Percentiles rank a stretch among this genome's conserved stretches.
Evolutionary conservation across 2,113 vertebrate genomes (phyloP).

Genomic region (Thunnus maccoyii): DNA sequence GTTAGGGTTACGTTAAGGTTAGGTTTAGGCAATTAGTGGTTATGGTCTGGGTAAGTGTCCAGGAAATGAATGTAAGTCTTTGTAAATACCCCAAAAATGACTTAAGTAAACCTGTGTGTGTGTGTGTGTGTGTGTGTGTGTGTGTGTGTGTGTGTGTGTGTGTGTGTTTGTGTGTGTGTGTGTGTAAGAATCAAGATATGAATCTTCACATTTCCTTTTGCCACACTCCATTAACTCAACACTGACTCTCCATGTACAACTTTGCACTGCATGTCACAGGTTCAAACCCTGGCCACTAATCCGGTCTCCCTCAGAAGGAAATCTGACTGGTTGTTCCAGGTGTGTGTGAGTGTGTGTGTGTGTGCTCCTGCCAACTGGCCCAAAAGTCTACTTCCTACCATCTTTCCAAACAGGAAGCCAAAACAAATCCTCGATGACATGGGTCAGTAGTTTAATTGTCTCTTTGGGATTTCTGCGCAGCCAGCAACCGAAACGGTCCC

Average conservation of each 20-base stretch:
- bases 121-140: no score
- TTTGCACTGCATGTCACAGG: neutral
- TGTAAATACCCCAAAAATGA: no score
- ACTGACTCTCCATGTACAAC: neutral
- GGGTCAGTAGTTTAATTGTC: constrained; percentile 65
- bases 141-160: neutral
- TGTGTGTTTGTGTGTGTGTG: neutral
- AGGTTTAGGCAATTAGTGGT: no score
- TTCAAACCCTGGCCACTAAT: constrained; percentile 40
- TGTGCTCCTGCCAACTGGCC: constrained; percentile 48
- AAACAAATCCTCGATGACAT: constrained; percentile 64
- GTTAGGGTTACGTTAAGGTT: no score
- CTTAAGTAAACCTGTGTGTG: no score
- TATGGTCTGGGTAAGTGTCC: no score
- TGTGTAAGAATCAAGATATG: neutral
- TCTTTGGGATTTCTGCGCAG: constrained; percentile 58
- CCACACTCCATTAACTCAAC: constrained; percentile 10
- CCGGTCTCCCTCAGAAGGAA: constrained; percentile 10
- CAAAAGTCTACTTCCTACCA: constrained; percentile 55
- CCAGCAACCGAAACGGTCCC: constrained; percentile 20
- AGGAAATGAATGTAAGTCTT: no score
- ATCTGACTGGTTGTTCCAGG: constrained; percentile 19
- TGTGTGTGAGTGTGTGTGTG: constrained; percentile 41
- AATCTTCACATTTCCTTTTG: neutral
- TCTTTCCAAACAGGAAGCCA: constrained; percentile 63